Percentiles rank a stretch among this genome's conserved stretches.
Evolutionary conservation across 2,113 vertebrate genomes (phyloP).

Genomic region (Triplophysa rosa): DNA sequence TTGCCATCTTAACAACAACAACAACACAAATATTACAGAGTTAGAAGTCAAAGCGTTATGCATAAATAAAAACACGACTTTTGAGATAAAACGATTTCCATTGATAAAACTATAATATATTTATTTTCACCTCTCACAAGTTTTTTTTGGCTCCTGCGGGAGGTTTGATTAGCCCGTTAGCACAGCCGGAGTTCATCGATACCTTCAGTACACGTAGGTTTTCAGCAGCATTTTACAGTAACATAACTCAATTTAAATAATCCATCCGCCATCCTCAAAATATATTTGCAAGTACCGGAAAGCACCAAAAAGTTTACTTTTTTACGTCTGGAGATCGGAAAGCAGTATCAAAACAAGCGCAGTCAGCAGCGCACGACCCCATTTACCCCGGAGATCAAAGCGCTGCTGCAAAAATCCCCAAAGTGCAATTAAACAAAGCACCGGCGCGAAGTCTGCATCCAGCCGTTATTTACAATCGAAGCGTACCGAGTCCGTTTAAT

Average conservation of each 20-base stretch:
- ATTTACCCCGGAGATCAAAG: slow-evolving; percentile 50
- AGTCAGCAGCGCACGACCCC: slow-evolving; percentile 50
- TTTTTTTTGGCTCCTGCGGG: slow-evolving; percentile 9
- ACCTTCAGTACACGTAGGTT: slow-evolving; percentile 22
- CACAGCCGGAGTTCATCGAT: slow-evolving; percentile 33
- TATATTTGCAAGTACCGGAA: slow-evolving; percentile 13
- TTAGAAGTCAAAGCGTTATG: slow-evolving; percentile 23
- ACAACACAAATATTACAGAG: slow-evolving; percentile 27
- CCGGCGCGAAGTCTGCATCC: slow-evolving; percentile 11
- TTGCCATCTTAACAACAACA: slow-evolving; percentile 72
- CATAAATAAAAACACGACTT: not conserved
- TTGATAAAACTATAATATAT: slow-evolving; percentile 28
- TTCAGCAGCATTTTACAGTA: slow-evolving; percentile 43
- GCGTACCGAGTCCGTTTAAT: slow-evolving; percentile 4
- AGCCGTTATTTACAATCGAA: slow-evolving; percentile 2
- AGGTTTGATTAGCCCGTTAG: slow-evolving; percentile 41
- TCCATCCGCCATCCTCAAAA: not conserved
- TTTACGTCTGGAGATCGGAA: slow-evolving; percentile 54
- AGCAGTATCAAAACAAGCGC: slow-evolving; percentile 56
- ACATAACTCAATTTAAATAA: slow-evolving; percentile 25
- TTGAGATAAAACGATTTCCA: not conserved
- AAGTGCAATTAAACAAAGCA: slow-evolving; percentile 45
- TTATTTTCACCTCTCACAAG: not conserved
- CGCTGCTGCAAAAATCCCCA: slow-evolving; percentile 39
- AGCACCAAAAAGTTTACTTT: slow-evolving; percentile 9